A percentile compares a stretch with the other conserved stretches of the same genome.
Evolutionary conservation across 2,888 invertebrate genomes (phyloP).

Genomic region (Alcis repandata): DNA sequence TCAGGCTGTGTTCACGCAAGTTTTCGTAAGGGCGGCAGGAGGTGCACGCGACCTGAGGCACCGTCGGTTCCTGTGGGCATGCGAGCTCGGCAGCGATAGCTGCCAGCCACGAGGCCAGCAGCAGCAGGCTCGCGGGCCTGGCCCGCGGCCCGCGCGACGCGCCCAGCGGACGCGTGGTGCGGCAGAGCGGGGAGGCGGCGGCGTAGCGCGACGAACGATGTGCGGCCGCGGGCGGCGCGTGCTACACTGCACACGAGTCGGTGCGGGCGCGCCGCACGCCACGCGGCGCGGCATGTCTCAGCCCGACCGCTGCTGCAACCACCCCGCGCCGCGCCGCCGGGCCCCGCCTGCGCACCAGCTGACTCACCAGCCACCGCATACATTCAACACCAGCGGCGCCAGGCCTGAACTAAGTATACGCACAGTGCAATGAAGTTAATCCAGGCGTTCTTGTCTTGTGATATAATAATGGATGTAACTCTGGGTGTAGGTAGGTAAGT

Average conservation of each 20-base stretch:
- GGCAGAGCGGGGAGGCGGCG: constrained; percentile 83
- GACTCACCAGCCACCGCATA: constrained; percentile 57
- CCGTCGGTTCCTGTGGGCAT: constrained; percentile 73
- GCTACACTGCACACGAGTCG: constrained; percentile 80
- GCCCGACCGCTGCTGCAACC: constrained; percentile 53
- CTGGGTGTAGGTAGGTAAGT: no score
- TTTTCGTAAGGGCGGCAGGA: constrained; percentile 86
- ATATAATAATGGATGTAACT: no score
- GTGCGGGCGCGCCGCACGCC: constrained; percentile 43
- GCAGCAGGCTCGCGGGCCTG: constrained; percentile 86
- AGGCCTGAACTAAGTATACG: neutral
- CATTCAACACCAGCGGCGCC: constrained; percentile 1
- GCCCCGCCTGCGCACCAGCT: constrained; percentile 50
- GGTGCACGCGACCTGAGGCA: constrained; percentile 77
- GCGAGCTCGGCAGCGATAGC: constrained; percentile 76
- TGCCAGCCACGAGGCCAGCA: constrained; percentile 83
- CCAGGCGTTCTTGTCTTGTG: neutral
- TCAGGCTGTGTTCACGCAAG: constrained; percentile 87
- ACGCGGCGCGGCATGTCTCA: constrained; percentile 50
- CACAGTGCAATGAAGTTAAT: neutral
- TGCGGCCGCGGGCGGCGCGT: constrained; percentile 84
- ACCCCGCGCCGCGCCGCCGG: constrained; percentile 54
- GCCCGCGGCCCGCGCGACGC: constrained; percentile 86
- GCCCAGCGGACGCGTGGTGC: constrained; percentile 86
- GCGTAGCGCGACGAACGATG: constrained; percentile 81